phyloP scores from a whole-genome alignment of 2,797 vertebrate genomes.

The Chloroceryle inda region DNA sequence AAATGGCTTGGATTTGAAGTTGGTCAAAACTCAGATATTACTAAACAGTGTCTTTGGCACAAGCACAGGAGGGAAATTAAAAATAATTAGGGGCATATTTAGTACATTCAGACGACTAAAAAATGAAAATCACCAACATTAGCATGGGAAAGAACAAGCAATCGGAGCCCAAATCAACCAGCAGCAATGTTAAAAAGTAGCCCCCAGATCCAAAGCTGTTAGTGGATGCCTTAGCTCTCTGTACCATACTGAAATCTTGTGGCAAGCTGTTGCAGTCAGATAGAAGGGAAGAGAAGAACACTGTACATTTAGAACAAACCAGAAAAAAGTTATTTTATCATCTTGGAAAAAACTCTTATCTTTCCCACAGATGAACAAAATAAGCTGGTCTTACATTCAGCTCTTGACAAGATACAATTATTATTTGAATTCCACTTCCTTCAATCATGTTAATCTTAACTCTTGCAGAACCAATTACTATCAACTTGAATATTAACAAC shows the following conservation, averaged over 20 bases:
- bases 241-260: slow-evolving; percentile 69
- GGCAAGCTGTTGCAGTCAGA: slow-evolving; percentile 54
- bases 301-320: neutral
- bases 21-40: neutral
- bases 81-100: slow-evolving; percentile 8
- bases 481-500: neutral
- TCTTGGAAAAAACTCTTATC: neutral
- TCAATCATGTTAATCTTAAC: neutral
- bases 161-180: slow-evolving; percentile 2
- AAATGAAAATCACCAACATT: slow-evolving; percentile 33
- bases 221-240: neutral
- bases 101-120: neutral
- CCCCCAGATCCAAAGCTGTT: neutral
- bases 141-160: slow-evolving; percentile 23
- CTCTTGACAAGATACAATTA: neutral
- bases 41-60: neutral
- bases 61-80: neutral
- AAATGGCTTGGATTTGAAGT: slow-evolving; percentile 19
- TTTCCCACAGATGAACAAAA: neutral
- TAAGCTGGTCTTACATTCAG: neutral
- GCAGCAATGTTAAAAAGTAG: neutral
- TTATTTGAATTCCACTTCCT: neutral
- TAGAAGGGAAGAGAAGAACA: slow-evolving; percentile 58
- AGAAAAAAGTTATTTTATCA: neutral
- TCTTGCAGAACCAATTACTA: neutral